Evolutionary conservation across 1,140 invertebrate genomes (phyloP), one percentile per base, ranked within the genome.

Genomic region (Drosophila nikananu): DNA sequence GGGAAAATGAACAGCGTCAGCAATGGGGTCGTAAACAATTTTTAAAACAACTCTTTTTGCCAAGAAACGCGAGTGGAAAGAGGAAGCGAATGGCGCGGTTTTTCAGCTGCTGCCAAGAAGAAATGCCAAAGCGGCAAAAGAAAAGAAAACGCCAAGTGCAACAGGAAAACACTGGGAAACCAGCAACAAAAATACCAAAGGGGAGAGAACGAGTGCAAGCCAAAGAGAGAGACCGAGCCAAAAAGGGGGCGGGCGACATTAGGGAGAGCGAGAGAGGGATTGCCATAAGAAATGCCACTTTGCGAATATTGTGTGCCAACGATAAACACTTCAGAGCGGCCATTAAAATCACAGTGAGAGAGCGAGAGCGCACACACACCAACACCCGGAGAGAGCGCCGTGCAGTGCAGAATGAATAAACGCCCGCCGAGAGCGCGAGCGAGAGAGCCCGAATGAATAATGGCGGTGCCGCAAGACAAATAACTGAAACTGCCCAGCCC

Each of bases 301-400:
- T 92, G 90, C 86, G 79, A 86, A 90, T 92, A 92, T 92, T 92
- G 90, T 92, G 86, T 92, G 91, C 89, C 77, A 91, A 92, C 91
- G 75, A 92, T 92, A 92, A 92, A 92, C 91, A 92, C 91, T 92
- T 92, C 91, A 92, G 89, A 91, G 90, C 91, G 91, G 91, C 91
- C 91, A 92, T 92, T 92, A 92, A 92, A 92, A 92, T 92, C 86
- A 91, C 78, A 68, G 81, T 79, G 62, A 78, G 71, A 73, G 84
- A 71, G 83, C 65, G 68, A 63, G 64, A 79, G 77, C 76, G 60
- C 65, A 51, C 41, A 63, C 73, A 80, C 63, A 76, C 61, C 48
- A 37, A 35, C 49, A 66, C 58, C 8, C 49, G 27, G 46, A 57
- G 48, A 63, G 65, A 60, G 44, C 48, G 48, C 48, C 35, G 32